A percentile compares a stretch with the other conserved stretches of the same genome.
Evolutionary conservation across 64 coral and sea anemone species (phyloP).

Genomic region (Stichodactyla helianthus): DNA sequence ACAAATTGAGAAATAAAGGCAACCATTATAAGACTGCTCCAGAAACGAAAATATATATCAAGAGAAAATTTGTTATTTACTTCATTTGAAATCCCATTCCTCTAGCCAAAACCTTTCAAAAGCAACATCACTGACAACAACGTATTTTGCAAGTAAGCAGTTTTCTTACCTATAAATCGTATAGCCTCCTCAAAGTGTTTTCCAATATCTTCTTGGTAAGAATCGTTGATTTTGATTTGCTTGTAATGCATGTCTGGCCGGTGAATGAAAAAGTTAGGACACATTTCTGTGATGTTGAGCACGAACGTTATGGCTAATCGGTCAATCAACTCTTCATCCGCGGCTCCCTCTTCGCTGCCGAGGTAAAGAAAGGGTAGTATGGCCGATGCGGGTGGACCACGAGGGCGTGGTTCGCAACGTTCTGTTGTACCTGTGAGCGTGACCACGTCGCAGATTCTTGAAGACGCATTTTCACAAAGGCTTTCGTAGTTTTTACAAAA

Average conservation of each 20-base stretch:
- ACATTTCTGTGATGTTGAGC: conserved; percentile 82
- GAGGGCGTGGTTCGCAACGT: conserved; percentile 35
- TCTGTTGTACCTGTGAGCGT: conserved; percentile 35
- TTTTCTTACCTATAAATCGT: conserved; percentile 84
- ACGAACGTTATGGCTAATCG: conserved; percentile 87
- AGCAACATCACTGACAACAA: not conserved
- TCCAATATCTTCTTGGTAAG: conserved; percentile 91
- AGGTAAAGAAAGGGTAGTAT: conserved; percentile 89
- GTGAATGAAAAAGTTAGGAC: conserved; percentile 94
- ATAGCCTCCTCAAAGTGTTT: conserved; percentile 93
- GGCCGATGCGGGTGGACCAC: conserved; percentile 74
- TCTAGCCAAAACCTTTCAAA: too few species aligned
- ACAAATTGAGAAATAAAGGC: conserved; percentile 5
- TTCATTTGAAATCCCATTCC: too few species aligned
- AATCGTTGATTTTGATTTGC: conserved; percentile 95
- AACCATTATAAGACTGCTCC: too few species aligned
- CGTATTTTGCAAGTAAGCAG: not conserved
- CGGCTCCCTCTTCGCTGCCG: conserved; percentile 87
- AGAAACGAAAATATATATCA: too few species aligned
- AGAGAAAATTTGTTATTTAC: too few species aligned
- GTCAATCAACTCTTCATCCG: conserved; percentile 93
- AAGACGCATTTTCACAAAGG: conserved; percentile 77
- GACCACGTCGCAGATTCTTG: conserved; percentile 54
- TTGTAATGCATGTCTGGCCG: conserved; percentile 81
- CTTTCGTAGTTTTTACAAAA: conserved; percentile 90